Evolutionary conservation across 2,797 vertebrate species (phyloP).

Genomic region (Euphonia xanthogaster): DNA sequence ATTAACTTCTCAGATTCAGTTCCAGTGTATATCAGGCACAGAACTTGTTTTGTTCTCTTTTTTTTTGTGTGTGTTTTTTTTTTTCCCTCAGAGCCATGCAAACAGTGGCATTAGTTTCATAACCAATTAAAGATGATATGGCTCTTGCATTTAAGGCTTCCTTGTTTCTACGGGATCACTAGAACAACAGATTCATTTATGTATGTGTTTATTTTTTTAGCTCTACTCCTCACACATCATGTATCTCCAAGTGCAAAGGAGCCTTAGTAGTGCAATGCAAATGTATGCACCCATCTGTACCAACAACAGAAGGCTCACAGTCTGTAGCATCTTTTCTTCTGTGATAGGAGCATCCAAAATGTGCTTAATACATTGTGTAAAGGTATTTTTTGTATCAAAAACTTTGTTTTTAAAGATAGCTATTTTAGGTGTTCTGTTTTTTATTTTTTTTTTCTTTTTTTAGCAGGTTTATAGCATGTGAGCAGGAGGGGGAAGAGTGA

Average conservation of each 20-base stretch:
- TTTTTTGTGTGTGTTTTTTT: too few relatives aligned
- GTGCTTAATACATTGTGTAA: not conserved
- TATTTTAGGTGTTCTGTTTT: not conserved
- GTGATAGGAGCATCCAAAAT: not conserved
- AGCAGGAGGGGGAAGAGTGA: not conserved
- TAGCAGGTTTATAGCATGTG: not conserved
- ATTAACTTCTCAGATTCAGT: not conserved
- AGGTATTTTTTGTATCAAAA: not conserved
- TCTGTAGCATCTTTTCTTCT: conserved; percentile 2
- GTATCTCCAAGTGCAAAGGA: conserved; percentile 8
- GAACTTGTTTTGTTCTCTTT: not conserved
- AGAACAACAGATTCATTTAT: conserved; percentile 25
- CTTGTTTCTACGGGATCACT: not conserved
- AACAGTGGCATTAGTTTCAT: not conserved
- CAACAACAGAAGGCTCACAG: conserved; percentile 30
- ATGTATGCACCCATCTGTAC: conserved; percentile 35
- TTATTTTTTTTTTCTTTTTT: not conserved
- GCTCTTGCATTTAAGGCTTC: not conserved
- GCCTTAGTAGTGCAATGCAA: not conserved
- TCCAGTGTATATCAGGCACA: not conserved
- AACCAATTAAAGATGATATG: not conserved
- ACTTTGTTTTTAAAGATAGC: not conserved
- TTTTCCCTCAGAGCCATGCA: not conserved
- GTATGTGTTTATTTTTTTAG: conserved; percentile 18
- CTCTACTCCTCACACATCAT: not conserved